These are phyloP conservation scores for Microtus pennsylvanicus DNA, from an alignment of 2,113 vertebrate genomes.

Conservation along the genomic window DNA sequence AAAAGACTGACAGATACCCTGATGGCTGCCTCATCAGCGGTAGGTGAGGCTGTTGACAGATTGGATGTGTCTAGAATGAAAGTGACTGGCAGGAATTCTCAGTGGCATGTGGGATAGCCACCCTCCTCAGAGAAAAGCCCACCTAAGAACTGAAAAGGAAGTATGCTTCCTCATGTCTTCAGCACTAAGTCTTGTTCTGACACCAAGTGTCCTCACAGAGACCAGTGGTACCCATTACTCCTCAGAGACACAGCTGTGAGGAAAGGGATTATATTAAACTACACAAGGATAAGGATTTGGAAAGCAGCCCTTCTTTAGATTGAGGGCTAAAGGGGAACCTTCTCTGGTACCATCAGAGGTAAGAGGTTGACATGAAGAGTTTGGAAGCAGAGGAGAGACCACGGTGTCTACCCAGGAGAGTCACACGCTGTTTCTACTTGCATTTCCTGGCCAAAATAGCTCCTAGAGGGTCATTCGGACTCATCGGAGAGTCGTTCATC, in stretches of 20 bases:
- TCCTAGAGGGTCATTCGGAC: not conserved
- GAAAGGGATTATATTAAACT: not conserved
- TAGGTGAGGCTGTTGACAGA: not conserved
- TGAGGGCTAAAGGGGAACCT: not conserved
- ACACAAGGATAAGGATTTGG: not conserved
- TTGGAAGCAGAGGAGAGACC: not conserved
- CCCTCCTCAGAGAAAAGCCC: not conserved
- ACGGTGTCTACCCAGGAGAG: not conserved
- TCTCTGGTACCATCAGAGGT: not conserved
- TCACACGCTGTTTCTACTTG: not conserved
- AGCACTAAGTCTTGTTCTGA: not conserved
- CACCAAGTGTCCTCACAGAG: not conserved
- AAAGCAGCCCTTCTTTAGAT: not conserved
- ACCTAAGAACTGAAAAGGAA: not conserved
- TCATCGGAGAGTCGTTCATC: too few relatives aligned
- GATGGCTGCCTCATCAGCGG: not conserved
- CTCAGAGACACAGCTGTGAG: not conserved
- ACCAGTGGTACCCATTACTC: not conserved
- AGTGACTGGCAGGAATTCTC: not conserved
- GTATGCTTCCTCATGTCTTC: not conserved
- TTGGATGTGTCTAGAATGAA: not conserved
- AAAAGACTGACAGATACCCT: not conserved
- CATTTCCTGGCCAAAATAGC: slow-evolving; percentile 23
- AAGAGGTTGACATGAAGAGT: not conserved
- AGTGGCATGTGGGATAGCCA: not conserved